Conservation (phyloP, 2,888 invertebrate species). For the Hermodice carunculata region DNA sequence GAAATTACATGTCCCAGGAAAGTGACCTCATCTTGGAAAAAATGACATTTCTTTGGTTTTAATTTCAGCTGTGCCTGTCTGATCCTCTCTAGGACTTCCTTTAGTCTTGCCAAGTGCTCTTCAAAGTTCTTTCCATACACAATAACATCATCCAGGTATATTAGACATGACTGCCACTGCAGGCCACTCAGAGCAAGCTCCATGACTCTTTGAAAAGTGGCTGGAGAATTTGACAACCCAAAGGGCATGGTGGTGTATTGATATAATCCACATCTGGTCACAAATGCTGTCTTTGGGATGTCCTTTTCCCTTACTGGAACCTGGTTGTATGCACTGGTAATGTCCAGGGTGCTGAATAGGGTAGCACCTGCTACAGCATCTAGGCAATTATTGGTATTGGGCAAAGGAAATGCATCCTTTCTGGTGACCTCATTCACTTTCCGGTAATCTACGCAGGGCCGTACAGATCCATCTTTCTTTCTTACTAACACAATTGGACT, state of each 20-base stretch:
- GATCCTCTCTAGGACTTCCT: constrained; percentile 30
- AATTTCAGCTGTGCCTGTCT: constrained; percentile 18
- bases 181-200: background rate
- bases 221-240: constrained; percentile 3
- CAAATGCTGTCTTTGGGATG: constrained; percentile 17
- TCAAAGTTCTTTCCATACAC: constrained; percentile 27
- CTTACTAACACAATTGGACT: background rate
- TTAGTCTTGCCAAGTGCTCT: constrained; percentile 22
- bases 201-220: constrained; percentile 5
- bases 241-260: constrained; percentile 4
- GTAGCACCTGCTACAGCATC: constrained; percentile 28
- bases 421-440: constrained; percentile 29
- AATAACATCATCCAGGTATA: constrained; percentile 39
- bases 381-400: constrained; percentile 21
- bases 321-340: constrained; percentile 12
- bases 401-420: constrained; percentile 30
- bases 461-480: constrained; percentile 19
- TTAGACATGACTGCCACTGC: background rate
- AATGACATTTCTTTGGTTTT: constrained; percentile 31
- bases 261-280: constrained; percentile 4
- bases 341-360: constrained; percentile 38
- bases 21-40: background rate
- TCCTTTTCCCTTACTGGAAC: constrained; percentile 6
- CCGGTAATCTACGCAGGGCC: constrained; percentile 39
- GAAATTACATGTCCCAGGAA: constrained; percentile 18